phyloP scores from a whole-genome alignment of 2,113 vertebrate species.

The Dendrocopos noguchii region DNA sequence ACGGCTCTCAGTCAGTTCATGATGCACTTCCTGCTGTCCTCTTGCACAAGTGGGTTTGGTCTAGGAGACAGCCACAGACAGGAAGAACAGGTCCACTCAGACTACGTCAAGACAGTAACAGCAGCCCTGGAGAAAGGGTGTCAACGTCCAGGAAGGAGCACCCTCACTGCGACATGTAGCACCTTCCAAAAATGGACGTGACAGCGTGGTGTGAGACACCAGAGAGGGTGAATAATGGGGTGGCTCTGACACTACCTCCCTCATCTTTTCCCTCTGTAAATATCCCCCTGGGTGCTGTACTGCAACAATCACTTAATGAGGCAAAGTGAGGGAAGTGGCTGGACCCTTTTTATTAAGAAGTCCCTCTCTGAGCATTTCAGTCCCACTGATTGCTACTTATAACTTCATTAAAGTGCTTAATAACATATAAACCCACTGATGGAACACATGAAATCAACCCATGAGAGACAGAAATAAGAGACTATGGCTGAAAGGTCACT shows the following conservation, averaged over 20 bases:
- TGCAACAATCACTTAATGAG: not conserved
- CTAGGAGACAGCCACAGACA: not conserved
- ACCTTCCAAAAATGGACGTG: not conserved
- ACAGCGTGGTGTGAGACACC: fast-evolving
- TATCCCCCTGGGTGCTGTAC: fast-evolving
- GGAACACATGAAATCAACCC: not conserved
- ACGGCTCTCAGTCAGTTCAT: not conserved
- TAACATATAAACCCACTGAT: not conserved
- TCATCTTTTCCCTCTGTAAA: not conserved
- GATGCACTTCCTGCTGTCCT: not conserved
- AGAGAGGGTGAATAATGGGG: not conserved
- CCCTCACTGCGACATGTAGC: fast-evolving
- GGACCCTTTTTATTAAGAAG: not conserved
- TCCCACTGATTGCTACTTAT: not conserved
- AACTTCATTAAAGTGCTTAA: not conserved
- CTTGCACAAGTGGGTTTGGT: not conserved
- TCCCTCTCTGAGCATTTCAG: not conserved
- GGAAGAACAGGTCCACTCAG: not conserved
- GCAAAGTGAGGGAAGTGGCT: fast-evolving
- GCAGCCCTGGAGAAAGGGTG: not conserved
- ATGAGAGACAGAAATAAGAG: not conserved
- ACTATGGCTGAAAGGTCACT: not conserved
- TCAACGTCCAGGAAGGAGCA: not conserved
- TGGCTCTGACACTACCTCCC: not conserved
- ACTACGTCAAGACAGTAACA: fast-evolving